These are phyloP conservation scores for Melolontha melolontha DNA, from an alignment of 2,888 invertebrate species.

Conservation along the genomic window DNA sequence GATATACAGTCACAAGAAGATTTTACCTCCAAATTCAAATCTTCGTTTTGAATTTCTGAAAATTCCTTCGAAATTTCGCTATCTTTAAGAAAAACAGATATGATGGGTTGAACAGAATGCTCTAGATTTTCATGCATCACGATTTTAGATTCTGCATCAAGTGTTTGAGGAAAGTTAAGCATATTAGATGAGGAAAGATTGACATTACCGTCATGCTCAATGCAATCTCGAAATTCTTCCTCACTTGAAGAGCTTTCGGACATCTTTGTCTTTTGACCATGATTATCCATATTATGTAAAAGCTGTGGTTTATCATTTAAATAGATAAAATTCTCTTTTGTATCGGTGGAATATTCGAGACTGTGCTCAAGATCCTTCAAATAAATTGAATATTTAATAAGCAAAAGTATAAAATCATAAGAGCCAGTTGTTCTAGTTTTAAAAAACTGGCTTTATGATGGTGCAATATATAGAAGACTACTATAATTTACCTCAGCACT, in stretches of 20 bases:
- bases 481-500: conserved; percentile 62
- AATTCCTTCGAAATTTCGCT: conserved; percentile 17
- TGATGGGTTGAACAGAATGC: conserved; percentile 27
- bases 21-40: neutral
- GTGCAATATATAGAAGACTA: conserved; percentile 1
- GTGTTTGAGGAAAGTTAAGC: conserved; percentile 35
- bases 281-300: conserved; percentile 31
- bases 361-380: conserved; percentile 36
- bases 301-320: conserved; percentile 52
- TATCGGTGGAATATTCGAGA: conserved; percentile 31
- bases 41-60: neutral
- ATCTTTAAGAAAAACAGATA: conserved; percentile 26
- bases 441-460: conserved; percentile 25
- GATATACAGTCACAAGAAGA: neutral
- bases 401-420: neutral
- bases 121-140: conserved; percentile 38
- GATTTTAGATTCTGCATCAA: conserved; percentile 31
- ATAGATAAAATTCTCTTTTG: conserved; percentile 49
- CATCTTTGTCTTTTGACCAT: conserved; percentile 29
- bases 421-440: conserved; percentile 18
- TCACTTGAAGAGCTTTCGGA: conserved; percentile 57
- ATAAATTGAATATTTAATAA: conserved; percentile 33
- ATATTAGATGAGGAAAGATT: conserved; percentile 32
- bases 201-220: conserved; percentile 49
- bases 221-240: conserved; percentile 60